These are phyloP conservation scores for Calameuta idolon DNA, from an alignment of 2,888 invertebrate species.

Conservation along the genomic window DNA sequence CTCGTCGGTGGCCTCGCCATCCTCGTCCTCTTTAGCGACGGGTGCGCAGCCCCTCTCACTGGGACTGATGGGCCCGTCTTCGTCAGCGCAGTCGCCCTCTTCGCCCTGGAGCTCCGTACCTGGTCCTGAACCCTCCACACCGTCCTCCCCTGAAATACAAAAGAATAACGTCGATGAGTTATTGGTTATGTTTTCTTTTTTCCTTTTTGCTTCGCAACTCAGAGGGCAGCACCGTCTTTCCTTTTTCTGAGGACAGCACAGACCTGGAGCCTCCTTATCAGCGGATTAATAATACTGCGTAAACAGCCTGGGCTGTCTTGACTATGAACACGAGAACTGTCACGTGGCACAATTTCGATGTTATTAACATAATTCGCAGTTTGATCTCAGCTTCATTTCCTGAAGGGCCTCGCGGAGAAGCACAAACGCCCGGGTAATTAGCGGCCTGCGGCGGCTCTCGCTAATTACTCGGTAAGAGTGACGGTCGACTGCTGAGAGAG, in stretches of 20 bases:
- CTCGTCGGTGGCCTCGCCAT: constrained; percentile 66
- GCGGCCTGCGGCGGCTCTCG: constrained; percentile 28
- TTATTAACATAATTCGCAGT: constrained; percentile 33
- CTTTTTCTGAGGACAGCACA: too few species aligned
- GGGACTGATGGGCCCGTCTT: constrained; percentile 71
- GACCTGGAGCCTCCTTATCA: too few species aligned
- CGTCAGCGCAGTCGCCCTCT: constrained; percentile 72
- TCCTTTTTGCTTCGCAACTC: too few species aligned
- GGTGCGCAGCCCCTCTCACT: constrained; percentile 66
- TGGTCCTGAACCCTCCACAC: constrained; percentile 62
- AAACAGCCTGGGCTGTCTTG: too few species aligned
- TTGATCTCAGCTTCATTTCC: constrained; percentile 36
- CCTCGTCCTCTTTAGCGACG: constrained; percentile 67
- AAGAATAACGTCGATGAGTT: constrained; percentile 10
- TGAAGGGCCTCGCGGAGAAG: constrained; percentile 25
- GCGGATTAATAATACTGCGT: too few species aligned
- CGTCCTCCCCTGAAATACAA: constrained; percentile 71
- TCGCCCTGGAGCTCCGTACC: constrained; percentile 69
- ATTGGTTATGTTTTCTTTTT: too few species aligned
- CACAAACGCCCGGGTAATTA: constrained; percentile 34
- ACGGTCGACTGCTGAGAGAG: constrained; percentile 1
- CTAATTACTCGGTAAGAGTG: constrained; percentile 36
- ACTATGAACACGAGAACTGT: not conserved
- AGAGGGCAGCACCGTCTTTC: too few species aligned
- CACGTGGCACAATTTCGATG: constrained; percentile 7